A percentile compares a stretch with the other conserved stretches of the same genome.
Conservation (phyloP, 2,113 vertebrate genomes). For the Oreochromis spilurus region DNA sequence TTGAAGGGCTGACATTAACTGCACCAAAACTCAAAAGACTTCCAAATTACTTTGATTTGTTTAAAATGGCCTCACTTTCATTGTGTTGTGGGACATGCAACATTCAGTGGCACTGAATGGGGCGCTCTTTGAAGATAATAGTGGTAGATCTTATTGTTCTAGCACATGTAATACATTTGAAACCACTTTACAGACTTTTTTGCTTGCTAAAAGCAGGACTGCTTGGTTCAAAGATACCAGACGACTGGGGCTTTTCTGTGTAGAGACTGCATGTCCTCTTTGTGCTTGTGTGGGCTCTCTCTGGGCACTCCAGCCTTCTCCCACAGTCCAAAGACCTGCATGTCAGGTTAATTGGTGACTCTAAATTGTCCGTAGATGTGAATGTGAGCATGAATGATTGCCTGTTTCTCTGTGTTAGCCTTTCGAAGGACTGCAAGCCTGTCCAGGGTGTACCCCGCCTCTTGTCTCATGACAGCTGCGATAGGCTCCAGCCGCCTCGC, state of each 20-base stretch:
- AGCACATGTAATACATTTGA: background rate
- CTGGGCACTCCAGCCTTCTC: background rate
- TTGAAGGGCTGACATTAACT: background rate
- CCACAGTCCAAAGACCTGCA: background rate
- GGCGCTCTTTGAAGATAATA: background rate
- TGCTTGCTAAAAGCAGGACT: background rate
- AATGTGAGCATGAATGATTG: background rate
- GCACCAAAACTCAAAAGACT: background rate
- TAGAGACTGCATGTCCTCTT: background rate
- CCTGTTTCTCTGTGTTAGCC: background rate
- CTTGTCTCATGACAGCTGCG: background rate
- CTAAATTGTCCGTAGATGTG: background rate
- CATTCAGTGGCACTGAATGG: background rate
- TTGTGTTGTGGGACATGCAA: background rate
- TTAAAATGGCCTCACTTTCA: background rate
- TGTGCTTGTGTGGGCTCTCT: background rate
- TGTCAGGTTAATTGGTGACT: background rate
- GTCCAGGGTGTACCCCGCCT: background rate
- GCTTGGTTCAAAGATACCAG: background rate
- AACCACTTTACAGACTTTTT: background rate
- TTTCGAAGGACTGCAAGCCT: background rate
- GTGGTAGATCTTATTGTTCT: background rate
- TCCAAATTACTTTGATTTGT: background rate
- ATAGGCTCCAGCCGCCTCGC: background rate
- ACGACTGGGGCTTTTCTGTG: accelerated